Percentiles rank a stretch among this genome's conserved stretches.
Conservation (phyloP, 2,797 vertebrate genomes). For the Psittacula derbiana region DNA sequence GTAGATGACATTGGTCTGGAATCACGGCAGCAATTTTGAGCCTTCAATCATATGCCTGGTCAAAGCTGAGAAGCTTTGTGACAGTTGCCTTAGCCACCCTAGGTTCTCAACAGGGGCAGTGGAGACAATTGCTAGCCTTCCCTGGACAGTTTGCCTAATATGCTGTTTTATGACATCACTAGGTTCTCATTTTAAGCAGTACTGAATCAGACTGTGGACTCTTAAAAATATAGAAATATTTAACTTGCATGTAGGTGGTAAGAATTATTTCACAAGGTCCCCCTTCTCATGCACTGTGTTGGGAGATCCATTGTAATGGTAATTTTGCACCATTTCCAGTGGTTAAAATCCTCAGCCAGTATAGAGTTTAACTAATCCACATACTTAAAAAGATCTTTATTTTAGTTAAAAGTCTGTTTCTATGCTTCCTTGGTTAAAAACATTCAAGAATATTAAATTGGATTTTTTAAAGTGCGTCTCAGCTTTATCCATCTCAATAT, state of each 20-base stretch:
- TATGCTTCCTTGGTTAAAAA: background rate
- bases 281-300: background rate
- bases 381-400: background rate
- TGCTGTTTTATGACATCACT: background rate
- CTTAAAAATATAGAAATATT: background rate
- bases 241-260: background rate
- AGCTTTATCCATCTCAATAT: background rate
- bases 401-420: background rate
- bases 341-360: background rate
- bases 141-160: background rate
- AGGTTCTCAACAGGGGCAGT: too few relatives aligned
- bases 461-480: background rate
- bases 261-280: background rate
- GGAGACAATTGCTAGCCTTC: accelerated
- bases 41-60: background rate
- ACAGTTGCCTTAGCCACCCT: background rate
- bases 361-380: background rate
- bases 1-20: background rate
- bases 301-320: background rate
- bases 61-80: background rate
- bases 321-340: background rate
- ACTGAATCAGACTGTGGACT: background rate
- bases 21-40: background rate
- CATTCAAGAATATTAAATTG: background rate
- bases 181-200: background rate